These are phyloP conservation scores for Steinernema hermaphroditum DNA, from an alignment of 2,888 invertebrate genomes.

Conservation along the genomic window DNA sequence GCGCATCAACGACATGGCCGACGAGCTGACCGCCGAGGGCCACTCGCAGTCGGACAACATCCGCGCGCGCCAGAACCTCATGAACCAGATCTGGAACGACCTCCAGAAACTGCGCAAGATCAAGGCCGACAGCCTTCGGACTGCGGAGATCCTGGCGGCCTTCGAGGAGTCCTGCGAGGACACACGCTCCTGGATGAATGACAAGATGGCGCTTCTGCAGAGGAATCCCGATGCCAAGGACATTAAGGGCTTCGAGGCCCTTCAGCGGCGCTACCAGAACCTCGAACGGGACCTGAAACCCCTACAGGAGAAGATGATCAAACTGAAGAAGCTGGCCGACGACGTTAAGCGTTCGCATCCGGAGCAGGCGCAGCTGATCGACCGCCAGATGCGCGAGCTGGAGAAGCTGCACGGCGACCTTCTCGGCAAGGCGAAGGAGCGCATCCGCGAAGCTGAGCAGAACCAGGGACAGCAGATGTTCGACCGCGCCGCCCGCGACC, in stretches of 20 bases:
- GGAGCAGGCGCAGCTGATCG: slow-evolving; percentile 82
- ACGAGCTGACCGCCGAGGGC: slow-evolving; percentile 81
- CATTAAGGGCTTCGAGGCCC: slow-evolving; percentile 75
- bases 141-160: slow-evolving; percentile 87
- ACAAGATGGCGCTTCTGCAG: slow-evolving; percentile 83
- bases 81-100: slow-evolving; percentile 75
- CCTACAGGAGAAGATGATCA: slow-evolving; percentile 82
- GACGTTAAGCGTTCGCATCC: slow-evolving; percentile 81
- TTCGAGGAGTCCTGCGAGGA: slow-evolving; percentile 95
- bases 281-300: slow-evolving; percentile 91
- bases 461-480: slow-evolving; percentile 94
- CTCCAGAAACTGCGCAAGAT: slow-evolving; percentile 49
- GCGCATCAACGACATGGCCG: slow-evolving; percentile 83
- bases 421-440: slow-evolving; percentile 78
- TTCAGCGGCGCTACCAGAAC: slow-evolving; percentile 74
- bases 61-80: slow-evolving; percentile 77
- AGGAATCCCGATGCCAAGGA: slow-evolving; percentile 71
- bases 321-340: slow-evolving; percentile 83
- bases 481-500: slow-evolving; percentile 68
- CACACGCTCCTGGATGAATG: slow-evolving; percentile 93
- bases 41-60: slow-evolving; percentile 84
- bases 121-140: slow-evolving; percentile 73
- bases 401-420: slow-evolving; percentile 85
- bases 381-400: slow-evolving; percentile 81
- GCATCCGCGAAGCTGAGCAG: slow-evolving; percentile 83